Conservation (phyloP, 2,888 invertebrate species). For the Cactoblastis cactorum region DNA sequence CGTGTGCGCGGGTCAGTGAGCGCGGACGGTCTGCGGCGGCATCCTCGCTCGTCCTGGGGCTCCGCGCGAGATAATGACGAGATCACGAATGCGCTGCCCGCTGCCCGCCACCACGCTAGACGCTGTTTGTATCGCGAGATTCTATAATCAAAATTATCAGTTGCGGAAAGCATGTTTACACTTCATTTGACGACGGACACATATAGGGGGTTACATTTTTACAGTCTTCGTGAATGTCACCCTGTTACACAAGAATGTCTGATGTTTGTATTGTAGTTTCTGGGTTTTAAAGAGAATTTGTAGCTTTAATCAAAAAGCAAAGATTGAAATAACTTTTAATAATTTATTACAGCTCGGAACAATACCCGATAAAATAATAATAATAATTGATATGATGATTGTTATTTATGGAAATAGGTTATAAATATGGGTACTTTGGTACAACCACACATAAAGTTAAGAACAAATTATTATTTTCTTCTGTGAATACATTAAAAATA, state of each 20-base stretch:
- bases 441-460: neutral
- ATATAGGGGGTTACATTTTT: constrained; percentile 47
- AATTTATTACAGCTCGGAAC: neutral
- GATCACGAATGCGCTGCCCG: constrained; percentile 69
- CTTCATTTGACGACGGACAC: constrained; percentile 47
- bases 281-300: too few relatives aligned
- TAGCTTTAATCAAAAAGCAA: neutral
- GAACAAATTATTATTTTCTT: too few relatives aligned
- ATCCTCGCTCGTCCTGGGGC: constrained; percentile 72
- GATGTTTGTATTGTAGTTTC: too few relatives aligned
- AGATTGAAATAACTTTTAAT: neutral
- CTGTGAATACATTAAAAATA: too few relatives aligned
- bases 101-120: constrained; percentile 62
- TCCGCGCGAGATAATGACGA: constrained; percentile 74
- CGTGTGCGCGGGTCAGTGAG: constrained; percentile 47
- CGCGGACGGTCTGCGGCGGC: constrained; percentile 44
- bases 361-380: neutral
- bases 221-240: too few relatives aligned
- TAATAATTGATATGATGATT: neutral
- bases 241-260: too few relatives aligned
- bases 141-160: constrained; percentile 75
- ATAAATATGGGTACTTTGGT: neutral
- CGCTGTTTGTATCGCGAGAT: constrained; percentile 72
- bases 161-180: constrained; percentile 67
- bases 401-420: neutral